Conservation (phyloP, 2,888 invertebrate species). For the Ferrisia virgata region DNA sequence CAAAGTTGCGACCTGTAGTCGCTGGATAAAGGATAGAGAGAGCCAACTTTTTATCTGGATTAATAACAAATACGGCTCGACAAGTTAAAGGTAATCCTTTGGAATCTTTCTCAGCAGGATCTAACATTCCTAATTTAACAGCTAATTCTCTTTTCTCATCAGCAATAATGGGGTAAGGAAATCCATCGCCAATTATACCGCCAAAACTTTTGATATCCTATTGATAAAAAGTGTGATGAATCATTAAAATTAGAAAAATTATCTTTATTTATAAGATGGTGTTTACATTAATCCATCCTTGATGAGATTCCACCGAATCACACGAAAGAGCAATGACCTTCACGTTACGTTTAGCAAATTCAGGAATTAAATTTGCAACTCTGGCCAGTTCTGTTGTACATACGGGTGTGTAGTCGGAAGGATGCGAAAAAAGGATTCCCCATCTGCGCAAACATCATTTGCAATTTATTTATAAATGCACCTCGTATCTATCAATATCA, state of each 20-base stretch:
- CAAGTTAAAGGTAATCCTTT: conserved; percentile 68
- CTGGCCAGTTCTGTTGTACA: conserved; percentile 83
- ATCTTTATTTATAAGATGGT: neutral
- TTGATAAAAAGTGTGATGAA: neutral
- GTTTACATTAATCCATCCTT: conserved; percentile 69
- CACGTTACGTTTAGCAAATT: conserved; percentile 68
- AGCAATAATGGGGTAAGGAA: conserved; percentile 80
- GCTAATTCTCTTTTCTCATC: conserved; percentile 71
- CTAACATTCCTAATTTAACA: conserved; percentile 72
- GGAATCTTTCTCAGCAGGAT: conserved; percentile 67
- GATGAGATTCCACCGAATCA: conserved; percentile 70
- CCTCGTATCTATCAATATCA: neutral
- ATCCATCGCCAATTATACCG: conserved; percentile 65
- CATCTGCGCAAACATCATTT: conserved; percentile 61
- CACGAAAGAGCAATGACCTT: conserved; percentile 79
- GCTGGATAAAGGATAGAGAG: conserved; percentile 80
- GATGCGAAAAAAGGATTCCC: conserved; percentile 85
- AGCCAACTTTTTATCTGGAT: conserved; percentile 74
- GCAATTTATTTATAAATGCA: neutral
- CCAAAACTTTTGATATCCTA: conserved; percentile 69
- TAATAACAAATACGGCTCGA: conserved; percentile 74
- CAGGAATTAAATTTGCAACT: conserved; percentile 65
- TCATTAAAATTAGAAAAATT: neutral
- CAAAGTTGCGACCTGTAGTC: conserved; percentile 80
- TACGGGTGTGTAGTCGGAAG: conserved; percentile 85